Conservation (phyloP, 2,888 invertebrate species). For the Lucinisca nassula region DNA sequence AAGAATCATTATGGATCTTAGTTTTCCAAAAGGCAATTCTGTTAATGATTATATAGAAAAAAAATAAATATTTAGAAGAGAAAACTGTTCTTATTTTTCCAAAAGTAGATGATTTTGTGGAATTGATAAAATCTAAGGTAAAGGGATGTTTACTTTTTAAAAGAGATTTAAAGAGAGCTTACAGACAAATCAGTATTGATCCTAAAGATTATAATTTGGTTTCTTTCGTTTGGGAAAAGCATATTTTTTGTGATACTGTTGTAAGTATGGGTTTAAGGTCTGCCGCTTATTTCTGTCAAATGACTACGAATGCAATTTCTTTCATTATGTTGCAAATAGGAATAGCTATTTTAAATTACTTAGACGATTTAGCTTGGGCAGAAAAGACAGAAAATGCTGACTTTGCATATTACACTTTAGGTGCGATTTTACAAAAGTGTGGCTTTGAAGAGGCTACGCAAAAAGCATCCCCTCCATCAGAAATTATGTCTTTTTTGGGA, state of each 20-base stretch:
- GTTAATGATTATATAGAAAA: background rate
- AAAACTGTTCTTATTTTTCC: background rate
- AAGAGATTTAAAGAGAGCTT: too few species aligned
- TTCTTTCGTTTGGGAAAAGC: too few species aligned
- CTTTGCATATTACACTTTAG: constrained; percentile 23
- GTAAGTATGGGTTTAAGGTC: constrained; percentile 30
- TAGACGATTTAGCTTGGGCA: constrained; percentile 20
- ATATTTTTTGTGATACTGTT: constrained; percentile 7
- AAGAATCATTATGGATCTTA: too few species aligned
- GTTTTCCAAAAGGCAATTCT: too few species aligned
- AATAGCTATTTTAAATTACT: constrained; percentile 24
- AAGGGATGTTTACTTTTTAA: too few species aligned
- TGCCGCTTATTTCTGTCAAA: constrained; percentile 35
- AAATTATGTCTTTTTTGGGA: constrained; percentile 26
- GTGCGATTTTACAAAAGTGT: too few species aligned
- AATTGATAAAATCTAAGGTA: background rate
- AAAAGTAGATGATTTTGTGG: too few species aligned
- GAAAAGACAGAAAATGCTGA: constrained; percentile 7
- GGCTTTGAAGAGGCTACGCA: constrained; percentile 30
- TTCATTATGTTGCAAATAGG: constrained; percentile 27
- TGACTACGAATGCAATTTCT: constrained; percentile 19
- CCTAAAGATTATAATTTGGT: constrained; percentile 10
- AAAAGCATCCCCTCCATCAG: too few species aligned
- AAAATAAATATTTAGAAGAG: background rate
- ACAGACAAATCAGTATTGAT: constrained; percentile 18